A percentile compares a stretch with the other conserved stretches of the same genome.
These are phyloP conservation scores for Cephus rjabovi DNA, from an alignment of 2,888 invertebrate genomes.

Conservation along the genomic window DNA sequence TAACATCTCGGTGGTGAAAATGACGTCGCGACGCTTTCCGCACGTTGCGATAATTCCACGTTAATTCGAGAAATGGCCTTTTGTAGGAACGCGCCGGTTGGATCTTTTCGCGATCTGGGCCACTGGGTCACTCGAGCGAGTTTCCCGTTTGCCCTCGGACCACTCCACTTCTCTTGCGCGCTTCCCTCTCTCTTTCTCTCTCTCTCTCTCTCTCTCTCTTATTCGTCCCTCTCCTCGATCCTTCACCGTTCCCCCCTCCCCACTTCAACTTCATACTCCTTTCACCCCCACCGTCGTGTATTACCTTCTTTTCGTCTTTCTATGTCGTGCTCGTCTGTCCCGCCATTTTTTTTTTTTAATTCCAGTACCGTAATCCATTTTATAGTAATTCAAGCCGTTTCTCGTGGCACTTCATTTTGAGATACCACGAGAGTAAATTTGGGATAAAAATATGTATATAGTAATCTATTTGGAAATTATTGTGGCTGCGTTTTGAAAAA, in stretches of 20 bases:
- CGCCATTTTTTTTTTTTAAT: background rate
- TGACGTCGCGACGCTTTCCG: background rate
- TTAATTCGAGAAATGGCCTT: slow-evolving; percentile 21
- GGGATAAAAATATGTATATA: too few relatives aligned
- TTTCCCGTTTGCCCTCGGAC: slow-evolving; percentile 54
- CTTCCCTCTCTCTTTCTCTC: slow-evolving; percentile 8
- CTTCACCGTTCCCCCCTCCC: background rate
- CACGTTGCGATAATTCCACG: background rate
- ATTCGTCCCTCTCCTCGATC: background rate
- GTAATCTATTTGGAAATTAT: background rate
- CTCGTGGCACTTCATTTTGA: background rate
- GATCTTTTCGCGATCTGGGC: slow-evolving; percentile 47
- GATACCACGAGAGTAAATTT: background rate
- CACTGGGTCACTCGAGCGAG: slow-evolving; percentile 59
- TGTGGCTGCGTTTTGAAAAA: background rate
- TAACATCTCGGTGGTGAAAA: background rate
- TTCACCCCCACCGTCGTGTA: background rate
- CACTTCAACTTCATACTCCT: background rate
- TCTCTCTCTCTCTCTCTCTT: slow-evolving; percentile 8
- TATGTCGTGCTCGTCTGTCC: background rate
- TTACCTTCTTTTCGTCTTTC: background rate
- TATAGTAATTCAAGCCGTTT: background rate
- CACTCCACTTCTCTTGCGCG: slow-evolving; percentile 9
- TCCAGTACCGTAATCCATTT: background rate
- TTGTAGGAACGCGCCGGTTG: slow-evolving; percentile 27